phyloP scores from a whole-genome alignment of 2,113 vertebrate species.

The Rhinopithecus roxellana region DNA sequence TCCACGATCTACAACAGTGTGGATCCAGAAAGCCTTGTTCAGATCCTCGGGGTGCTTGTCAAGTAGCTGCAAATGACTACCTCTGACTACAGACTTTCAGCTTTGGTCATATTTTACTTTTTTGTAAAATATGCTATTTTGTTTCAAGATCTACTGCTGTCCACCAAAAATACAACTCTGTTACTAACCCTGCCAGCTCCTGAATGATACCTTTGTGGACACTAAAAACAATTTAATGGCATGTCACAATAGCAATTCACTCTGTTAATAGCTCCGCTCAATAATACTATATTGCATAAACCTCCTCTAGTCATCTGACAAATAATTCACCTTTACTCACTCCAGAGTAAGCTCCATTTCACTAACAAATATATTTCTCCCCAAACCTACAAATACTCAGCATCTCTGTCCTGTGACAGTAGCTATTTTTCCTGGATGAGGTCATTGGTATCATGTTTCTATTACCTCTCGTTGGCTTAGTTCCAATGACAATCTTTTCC shows the following conservation, averaged over 20 bases:
- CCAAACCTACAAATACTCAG: slow-evolving; percentile 83
- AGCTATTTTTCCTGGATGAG: slow-evolving; percentile 79
- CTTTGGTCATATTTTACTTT: slow-evolving; percentile 73
- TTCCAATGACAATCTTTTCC: slow-evolving; percentile 67
- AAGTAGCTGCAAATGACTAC: not conserved
- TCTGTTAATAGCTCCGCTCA: slow-evolving; percentile 89
- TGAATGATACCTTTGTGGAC: slow-evolving; percentile 90
- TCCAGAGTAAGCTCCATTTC: slow-evolving; percentile 87
- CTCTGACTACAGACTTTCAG: not conserved
- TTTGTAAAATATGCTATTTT: slow-evolving; percentile 80
- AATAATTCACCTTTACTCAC: slow-evolving; percentile 90
- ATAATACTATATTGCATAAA: slow-evolving; percentile 89
- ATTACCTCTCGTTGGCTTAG: slow-evolving; percentile 52
- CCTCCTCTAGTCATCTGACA: slow-evolving; percentile 85
- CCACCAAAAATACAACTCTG: slow-evolving; percentile 89
- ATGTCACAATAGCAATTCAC: slow-evolving; percentile 90
- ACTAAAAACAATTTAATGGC: slow-evolving; percentile 91
- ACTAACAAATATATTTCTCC: slow-evolving; percentile 89
- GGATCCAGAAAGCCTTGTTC: not conserved
- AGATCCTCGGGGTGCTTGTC: not conserved
- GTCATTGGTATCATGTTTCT: slow-evolving; percentile 79
- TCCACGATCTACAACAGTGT: fast-evolving
- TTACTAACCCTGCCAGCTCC: slow-evolving; percentile 86
- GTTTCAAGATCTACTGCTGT: slow-evolving; percentile 85
- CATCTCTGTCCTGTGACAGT: slow-evolving; percentile 78